Base-by-base conservation (phyloP, 2,888 invertebrate genomes). In the Odontocerum albicorne region DNA sequence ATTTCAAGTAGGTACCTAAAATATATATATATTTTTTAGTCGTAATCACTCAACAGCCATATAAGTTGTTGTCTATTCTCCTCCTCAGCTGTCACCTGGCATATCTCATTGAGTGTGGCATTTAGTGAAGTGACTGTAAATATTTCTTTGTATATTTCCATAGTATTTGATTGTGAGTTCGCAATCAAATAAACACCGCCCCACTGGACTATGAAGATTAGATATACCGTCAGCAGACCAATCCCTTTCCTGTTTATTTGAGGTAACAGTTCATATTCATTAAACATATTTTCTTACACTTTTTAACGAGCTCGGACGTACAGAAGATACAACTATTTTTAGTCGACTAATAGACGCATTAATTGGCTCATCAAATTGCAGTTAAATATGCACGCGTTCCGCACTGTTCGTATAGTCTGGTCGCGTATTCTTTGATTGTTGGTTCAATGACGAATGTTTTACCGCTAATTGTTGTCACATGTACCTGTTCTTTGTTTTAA, bases 191-290 rank as follows among this genome's bases (percentile, higher is more conserved):
- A 22, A 7, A 27, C n/a, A 33, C 17, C 27, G 35, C 35, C 20
- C 19, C 42, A 32, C 19, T 49, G 43, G 54, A 55, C 54, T 55
- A 55, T 55, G 54, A 55, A 55, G 54, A 49, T 49, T 49, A 55
- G 49, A 43, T 49, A 43, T 55, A 36, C 15, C 16, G 13, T n/a
- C 21, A 43, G 16, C 27, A 49, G 12, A 13, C 22, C 36, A 10
- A 20, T 38, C 8, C 17, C 19, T 42, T 35, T 55, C 16, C 43
- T 55, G 13, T 47, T 42, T 35, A 55, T 55, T 55, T 55, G 49
- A 55, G 54, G 54, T 55, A 55, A 35, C 22, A 43, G 49, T 49
- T 42, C 35, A 12, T 33, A 33, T 27, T 12, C 8, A 12, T 35
- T 7, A 12, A 35, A 49, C 16, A 6, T 32, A 43, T 43, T 19